Conservation (phyloP, 2,888 invertebrate species). For the Polyommatus icarus region DNA sequence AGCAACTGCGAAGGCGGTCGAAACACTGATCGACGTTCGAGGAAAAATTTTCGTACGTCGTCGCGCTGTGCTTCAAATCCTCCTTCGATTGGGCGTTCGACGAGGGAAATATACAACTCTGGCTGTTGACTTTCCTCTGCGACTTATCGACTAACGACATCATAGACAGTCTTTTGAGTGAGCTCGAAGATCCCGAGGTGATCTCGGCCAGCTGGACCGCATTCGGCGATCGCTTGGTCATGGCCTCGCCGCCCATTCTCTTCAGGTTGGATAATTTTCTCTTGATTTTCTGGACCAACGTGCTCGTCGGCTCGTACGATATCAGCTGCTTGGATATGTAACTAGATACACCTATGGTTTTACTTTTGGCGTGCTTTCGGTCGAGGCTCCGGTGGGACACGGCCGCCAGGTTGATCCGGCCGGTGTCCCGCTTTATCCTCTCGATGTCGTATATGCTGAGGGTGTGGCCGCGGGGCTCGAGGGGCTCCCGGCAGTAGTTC, state of each 20-base stretch:
- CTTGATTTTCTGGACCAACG: conserved; percentile 76
- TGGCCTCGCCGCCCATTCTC: conserved; percentile 73
- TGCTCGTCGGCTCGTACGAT: conserved; percentile 73
- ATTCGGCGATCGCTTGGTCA: conserved; percentile 73
- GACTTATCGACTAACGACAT: conserved; percentile 71
- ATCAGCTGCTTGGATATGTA: conserved; percentile 76
- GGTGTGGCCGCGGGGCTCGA: conserved; percentile 66
- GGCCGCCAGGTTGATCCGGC: conserved; percentile 58
- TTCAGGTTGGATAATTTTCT: conserved; percentile 75
- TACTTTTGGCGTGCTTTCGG: conserved; percentile 71
- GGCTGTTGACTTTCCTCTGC: conserved; percentile 68
- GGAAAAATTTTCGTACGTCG: conserved; percentile 72
- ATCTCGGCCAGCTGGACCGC: conserved; percentile 75
- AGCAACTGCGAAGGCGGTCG: conserved; percentile 64
- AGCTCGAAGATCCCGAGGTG: conserved; percentile 69
- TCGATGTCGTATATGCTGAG: conserved; percentile 73
- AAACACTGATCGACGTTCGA: conserved; percentile 76
- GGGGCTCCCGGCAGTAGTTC: conserved; percentile 62
- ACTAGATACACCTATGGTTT: conserved; percentile 72
- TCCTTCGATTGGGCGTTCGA: conserved; percentile 66
- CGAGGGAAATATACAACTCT: conserved; percentile 69
- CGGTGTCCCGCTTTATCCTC: conserved; percentile 67
- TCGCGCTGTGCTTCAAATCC: conserved; percentile 61
- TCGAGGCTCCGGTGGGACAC: conserved; percentile 74
- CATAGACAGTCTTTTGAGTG: conserved; percentile 73